phyloP scores from a whole-genome alignment of 2,888 invertebrate species.

The Latrodectus hesperus region DNA sequence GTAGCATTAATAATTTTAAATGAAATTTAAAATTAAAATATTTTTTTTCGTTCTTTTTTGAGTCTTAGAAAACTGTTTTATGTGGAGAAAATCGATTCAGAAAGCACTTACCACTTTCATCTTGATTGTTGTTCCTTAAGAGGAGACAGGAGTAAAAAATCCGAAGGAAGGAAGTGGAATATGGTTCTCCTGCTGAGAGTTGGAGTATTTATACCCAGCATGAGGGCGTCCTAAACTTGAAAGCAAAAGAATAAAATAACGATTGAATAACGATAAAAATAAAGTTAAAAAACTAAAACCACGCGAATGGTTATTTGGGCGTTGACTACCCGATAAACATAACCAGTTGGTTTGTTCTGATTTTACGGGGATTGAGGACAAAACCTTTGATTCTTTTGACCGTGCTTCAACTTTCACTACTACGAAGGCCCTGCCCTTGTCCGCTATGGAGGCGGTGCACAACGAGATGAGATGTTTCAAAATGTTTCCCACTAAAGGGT shows the following conservation, averaged over 20 bases:
- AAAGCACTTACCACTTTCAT: constrained; percentile 53
- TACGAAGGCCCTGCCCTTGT: constrained; percentile 45
- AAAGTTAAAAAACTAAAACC: constrained; percentile 19
- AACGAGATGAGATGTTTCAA: constrained; percentile 19
- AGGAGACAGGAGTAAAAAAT: neutral
- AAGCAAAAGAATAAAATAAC: constrained; percentile 19
- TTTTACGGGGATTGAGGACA: constrained; percentile 53
- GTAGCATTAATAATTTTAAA: too few species aligned
- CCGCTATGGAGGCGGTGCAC: neutral
- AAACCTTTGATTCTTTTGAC: constrained; percentile 48
- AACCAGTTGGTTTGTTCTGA: constrained; percentile 58
- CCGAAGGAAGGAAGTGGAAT: constrained; percentile 12
- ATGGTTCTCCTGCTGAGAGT: constrained; percentile 18
- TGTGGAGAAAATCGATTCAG: neutral
- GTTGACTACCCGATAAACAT: constrained; percentile 30
- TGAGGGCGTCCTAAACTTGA: constrained; percentile 24
- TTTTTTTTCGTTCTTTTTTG: too few species aligned
- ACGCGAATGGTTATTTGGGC: constrained; percentile 46
- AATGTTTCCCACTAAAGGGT: constrained; percentile 20
- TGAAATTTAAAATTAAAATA: too few species aligned
- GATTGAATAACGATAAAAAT: constrained; percentile 25
- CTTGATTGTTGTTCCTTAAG: constrained; percentile 24
- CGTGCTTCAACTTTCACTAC: constrained; percentile 31
- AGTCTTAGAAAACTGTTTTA: too few species aligned
- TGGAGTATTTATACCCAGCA: constrained; percentile 35